Percentiles rank a stretch among this genome's conserved stretches.
Evolutionary conservation across 2,113 vertebrate species (phyloP).

Genomic region (Nyctibius bracteatus): DNA sequence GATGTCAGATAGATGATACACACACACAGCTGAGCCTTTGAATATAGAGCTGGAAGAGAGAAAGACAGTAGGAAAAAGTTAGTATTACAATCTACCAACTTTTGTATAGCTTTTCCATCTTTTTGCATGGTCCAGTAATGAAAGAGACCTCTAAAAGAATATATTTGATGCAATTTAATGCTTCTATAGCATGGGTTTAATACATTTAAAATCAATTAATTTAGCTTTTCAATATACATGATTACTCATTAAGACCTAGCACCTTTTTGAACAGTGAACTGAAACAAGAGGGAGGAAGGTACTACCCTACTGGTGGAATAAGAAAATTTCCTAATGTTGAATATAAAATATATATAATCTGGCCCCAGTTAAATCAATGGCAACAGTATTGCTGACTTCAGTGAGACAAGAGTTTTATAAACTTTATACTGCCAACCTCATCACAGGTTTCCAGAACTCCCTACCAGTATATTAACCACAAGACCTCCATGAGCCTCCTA

Average conservation of each 20-base stretch:
- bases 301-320: neutral
- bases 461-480: neutral
- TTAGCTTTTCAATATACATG: neutral
- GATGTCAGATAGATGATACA: constrained; percentile 95
- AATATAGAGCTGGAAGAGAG: constrained; percentile 88
- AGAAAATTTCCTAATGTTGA: neutral
- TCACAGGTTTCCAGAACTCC: neutral
- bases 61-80: neutral
- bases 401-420: neutral
- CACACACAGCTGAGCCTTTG: constrained; percentile 95
- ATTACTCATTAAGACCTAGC: neutral
- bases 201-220: neutral
- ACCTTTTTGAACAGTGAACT: neutral
- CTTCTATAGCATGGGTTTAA: neutral
- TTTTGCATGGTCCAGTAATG: neutral
- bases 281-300: neutral
- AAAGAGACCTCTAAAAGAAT: neutral
- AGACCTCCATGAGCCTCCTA: neutral
- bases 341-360: neutral
- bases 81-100: neutral
- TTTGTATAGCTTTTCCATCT: neutral
- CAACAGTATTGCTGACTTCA: constrained; percentile 38
- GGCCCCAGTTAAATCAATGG: neutral
- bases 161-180: neutral
- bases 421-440: neutral